Base-by-base conservation (phyloP, 2,888 invertebrate genomes). In the Drosophila ezoana region DNA sequence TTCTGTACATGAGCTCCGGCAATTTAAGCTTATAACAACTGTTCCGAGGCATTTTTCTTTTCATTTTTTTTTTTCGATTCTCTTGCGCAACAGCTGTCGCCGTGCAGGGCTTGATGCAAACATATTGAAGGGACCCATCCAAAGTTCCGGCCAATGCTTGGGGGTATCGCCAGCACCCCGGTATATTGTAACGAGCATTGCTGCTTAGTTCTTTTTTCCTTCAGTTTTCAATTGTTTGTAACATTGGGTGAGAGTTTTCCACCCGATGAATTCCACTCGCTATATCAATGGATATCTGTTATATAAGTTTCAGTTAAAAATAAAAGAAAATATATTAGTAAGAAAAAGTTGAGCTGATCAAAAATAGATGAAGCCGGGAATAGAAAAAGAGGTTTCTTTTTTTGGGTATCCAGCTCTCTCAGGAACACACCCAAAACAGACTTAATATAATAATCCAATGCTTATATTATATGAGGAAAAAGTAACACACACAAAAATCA, bases 11-110 rank as follows among this genome's bases (percentile, higher is more conserved):
- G 68, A 87, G 80, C 80, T 86, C 81, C 49, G 62, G 65, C 83
- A 79, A 77, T 79, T 83, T 87, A 74, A 72, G 70, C 86, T 83
- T 72, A 82, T 73, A 82, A 72, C 79, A 84, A 82, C 86, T 81
- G 76, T 79, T 82, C 60, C 76, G 44, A 64, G 66, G 51, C 70
- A 62, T 65, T 48, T 48, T 51, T 40, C 10, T 54, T 16, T 20
- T 41, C 47, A 33, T 51, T 41, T 38, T 38, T 66, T 49, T 49
- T 69, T 69, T 66, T 60, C 40, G 52, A 38, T 61, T 65, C 61
- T 49, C 28, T 66, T 41, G 61, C 61, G 65, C 72, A 80, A 74
- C 89, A 85, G 87, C 81, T 89, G 87, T 57, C 65, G 70, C 53
- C 74, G 49, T 59, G 72, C 66, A 52, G 71, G 70, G 89, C 83